Evolutionary conservation across 1,140 invertebrate species (phyloP), one percentile per base, ranked within the genome.

Genomic region (Drosophila miranda): DNA sequence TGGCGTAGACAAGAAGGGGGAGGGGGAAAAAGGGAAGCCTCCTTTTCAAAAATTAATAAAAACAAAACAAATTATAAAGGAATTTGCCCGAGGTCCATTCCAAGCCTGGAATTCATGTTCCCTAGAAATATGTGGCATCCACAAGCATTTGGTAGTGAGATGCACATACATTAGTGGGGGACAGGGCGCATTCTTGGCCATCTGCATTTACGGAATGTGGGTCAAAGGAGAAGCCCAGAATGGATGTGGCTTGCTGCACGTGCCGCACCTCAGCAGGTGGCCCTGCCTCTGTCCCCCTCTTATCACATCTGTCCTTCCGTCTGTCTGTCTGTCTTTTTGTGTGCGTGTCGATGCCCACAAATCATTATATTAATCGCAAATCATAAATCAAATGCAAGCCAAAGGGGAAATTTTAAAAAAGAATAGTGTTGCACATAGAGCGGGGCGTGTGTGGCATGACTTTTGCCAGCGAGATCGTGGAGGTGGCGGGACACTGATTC

Each of bases 361-460:
- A 80, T 88, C 79, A 88, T 88, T 79, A 84, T 74, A 87, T 88
- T 89, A 88, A 88, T 88, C 84, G 84, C 79, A 63, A 80, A 54
- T 63, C 79, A 89, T 88, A 89, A 88, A 88, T 88, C 84, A 88
- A 88, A 89, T 44, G 74, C 23, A 54, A 68, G 66, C 56, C 46
- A 55, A 41, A 45, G 14, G 44, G 44, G 41, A 45, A 42, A 59
- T 41, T 38, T 34, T 49, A 70, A 41, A 46, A 52, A 56, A 56
- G 53, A 78, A 71, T 68, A 55, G 49, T 56, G 63, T 73, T 73
- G 72, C 72, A 55, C 60, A 70, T 62, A 68, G 62, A 41, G 49
- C 28, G 49, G 59, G 45, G 66, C 54, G 28, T 34, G 54, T 74
- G 34, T 38, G 34, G 34, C 34, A 30, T 73, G 52, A 73, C 41